These are phyloP conservation scores for Biston stratarius DNA, from an alignment of 2,888 invertebrate genomes.

Conservation along the genomic window DNA sequence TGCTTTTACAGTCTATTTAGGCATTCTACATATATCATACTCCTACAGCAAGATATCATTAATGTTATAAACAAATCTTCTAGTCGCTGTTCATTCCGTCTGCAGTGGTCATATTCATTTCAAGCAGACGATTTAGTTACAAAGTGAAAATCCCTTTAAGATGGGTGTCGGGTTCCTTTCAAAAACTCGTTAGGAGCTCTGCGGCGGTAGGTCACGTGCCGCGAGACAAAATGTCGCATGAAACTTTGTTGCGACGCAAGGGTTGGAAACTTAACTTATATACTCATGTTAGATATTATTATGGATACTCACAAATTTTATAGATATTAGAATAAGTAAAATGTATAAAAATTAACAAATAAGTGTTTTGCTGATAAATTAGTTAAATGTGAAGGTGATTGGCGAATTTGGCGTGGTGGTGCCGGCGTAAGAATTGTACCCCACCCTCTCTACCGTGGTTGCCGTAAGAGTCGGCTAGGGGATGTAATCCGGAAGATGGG, in stretches of 20 bases:
- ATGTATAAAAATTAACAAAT: too few relatives aligned
- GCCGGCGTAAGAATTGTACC: too few relatives aligned
- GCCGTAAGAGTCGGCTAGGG: too few relatives aligned
- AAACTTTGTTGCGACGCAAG: constrained; percentile 57
- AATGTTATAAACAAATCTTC: too few relatives aligned
- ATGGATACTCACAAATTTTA: not conserved
- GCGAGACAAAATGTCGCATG: constrained; percentile 73
- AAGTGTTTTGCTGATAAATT: too few relatives aligned
- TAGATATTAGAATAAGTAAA: not conserved
- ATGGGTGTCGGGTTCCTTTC: constrained; percentile 77
- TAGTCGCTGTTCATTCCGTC: constrained; percentile 21
- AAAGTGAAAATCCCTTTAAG: constrained; percentile 84
- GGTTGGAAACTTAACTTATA: constrained; percentile 39
- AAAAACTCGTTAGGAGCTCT: constrained; percentile 84
- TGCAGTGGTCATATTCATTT: constrained; percentile 58
- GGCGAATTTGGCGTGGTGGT: too few relatives aligned
- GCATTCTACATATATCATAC: too few relatives aligned
- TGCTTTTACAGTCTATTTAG: too few relatives aligned
- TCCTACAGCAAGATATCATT: too few relatives aligned
- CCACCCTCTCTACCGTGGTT: too few relatives aligned
- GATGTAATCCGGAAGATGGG: too few relatives aligned
- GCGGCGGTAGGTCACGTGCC: constrained; percentile 80
- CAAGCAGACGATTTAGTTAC: constrained; percentile 72
- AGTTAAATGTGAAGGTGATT: too few relatives aligned
- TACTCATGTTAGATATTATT: constrained; percentile 42